Conservation (phyloP, 2,113 vertebrate species). For the Tetraodon nigroviridis region DNA sequence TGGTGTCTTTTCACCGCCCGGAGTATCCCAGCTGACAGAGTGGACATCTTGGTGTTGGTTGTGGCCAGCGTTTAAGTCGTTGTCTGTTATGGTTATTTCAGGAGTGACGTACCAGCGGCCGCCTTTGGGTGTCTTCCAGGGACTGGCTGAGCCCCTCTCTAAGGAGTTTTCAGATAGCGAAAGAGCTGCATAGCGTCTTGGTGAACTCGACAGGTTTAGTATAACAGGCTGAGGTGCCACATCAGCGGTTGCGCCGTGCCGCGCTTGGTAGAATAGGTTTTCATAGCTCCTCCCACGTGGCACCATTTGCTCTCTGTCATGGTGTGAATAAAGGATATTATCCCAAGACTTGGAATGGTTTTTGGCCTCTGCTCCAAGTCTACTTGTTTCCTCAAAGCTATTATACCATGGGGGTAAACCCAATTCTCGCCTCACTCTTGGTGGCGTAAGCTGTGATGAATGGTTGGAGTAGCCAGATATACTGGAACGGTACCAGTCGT, state of each 20-base stretch:
- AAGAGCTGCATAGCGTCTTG: constrained; percentile 88
- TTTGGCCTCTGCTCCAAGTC: constrained; percentile 79
- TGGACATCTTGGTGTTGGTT: constrained; percentile 69
- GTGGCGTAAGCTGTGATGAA: constrained; percentile 72
- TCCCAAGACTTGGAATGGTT: constrained; percentile 95
- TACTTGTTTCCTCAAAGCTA: constrained; percentile 69
- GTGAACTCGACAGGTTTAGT: constrained; percentile 92
- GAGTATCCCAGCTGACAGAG: constrained; percentile 78
- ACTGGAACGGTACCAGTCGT: constrained; percentile 83
- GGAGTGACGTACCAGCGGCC: constrained; percentile 92
- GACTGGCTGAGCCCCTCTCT: constrained; percentile 75
- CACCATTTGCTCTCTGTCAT: constrained; percentile 77
- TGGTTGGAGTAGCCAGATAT: constrained; percentile 73
- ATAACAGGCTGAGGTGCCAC: constrained; percentile 83
- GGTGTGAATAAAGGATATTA: constrained; percentile 83
- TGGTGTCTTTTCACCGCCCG: constrained; percentile 59
- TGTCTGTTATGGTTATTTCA: constrained; percentile 96
- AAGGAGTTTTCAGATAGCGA: constrained; percentile 91
- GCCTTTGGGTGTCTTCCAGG: constrained; percentile 67
- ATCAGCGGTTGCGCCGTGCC: constrained; percentile 74
- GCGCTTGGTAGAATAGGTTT: constrained; percentile 82
- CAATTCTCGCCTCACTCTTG: constrained; percentile 65
- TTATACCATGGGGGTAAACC: constrained; percentile 77
- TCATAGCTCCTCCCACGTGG: constrained; percentile 89
- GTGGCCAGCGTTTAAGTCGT: constrained; percentile 80